phyloP scores from a whole-genome alignment of 2,113 vertebrate genomes.

The Tonatia bakeri region DNA sequence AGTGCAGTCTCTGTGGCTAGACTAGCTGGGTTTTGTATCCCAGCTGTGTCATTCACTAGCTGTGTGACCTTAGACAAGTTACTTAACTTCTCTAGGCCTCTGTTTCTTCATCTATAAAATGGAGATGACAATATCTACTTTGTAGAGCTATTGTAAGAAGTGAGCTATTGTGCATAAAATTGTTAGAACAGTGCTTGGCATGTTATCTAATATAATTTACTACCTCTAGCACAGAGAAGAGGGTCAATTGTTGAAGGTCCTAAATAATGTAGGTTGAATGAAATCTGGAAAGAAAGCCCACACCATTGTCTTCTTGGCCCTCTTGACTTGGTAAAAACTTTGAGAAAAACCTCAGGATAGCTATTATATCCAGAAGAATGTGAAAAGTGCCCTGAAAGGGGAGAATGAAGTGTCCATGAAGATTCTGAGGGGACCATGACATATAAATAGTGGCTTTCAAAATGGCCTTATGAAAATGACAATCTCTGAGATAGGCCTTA shows the following conservation, averaged over 20 bases:
- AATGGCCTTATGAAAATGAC: background rate
- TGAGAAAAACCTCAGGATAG: background rate
- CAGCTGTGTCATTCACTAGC: no score
- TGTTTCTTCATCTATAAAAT: no score
- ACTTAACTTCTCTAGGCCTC: no score
- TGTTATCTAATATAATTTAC: background rate
- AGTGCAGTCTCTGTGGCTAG: background rate
- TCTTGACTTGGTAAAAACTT: conserved; percentile 6
- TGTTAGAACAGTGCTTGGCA: background rate
- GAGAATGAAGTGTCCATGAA: background rate
- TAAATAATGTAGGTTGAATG: background rate
- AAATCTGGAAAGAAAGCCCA: background rate
- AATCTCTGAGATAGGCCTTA: background rate
- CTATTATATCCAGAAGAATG: background rate
- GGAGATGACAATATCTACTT: no score
- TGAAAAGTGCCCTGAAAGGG: background rate
- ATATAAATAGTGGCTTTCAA: background rate
- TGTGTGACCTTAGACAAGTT: no score
- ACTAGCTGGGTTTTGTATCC: background rate
- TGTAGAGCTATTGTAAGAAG: background rate
- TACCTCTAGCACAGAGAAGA: background rate
- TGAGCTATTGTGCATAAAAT: background rate
- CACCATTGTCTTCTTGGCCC: background rate
- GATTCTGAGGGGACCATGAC: background rate
- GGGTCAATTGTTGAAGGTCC: background rate